These are phyloP conservation scores for Endotricha flammealis DNA, from an alignment of 2,888 invertebrate genomes.

Conservation along the genomic window DNA sequence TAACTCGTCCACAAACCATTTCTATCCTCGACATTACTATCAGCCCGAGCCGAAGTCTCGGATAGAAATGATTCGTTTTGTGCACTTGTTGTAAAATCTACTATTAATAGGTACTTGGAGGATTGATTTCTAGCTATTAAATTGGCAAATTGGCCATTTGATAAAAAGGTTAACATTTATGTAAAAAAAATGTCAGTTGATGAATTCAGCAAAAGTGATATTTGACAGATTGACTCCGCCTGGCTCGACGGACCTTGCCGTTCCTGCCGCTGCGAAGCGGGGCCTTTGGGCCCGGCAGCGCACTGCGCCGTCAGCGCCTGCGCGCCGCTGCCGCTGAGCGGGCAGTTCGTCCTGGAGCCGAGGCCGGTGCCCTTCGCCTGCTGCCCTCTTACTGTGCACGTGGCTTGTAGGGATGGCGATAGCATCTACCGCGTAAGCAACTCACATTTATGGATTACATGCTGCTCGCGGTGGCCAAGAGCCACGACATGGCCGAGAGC, in stretches of 20 bases:
- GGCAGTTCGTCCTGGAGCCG: constrained; percentile 77
- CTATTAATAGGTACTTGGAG: not conserved
- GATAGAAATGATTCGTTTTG: too few species aligned
- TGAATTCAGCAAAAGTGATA: too few species aligned
- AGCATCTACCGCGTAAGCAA: constrained; percentile 61
- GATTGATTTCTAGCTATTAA: too few species aligned
- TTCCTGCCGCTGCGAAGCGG: constrained; percentile 76
- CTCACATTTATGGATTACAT: not conserved
- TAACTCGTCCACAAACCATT: too few species aligned
- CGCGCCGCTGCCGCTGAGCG: constrained; percentile 55
- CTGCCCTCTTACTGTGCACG: constrained; percentile 78
- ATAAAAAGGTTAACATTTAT: too few species aligned
- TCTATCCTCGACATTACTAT: too few species aligned
- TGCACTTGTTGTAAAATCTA: too few species aligned
- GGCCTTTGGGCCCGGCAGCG: constrained; percentile 24
- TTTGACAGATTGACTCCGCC: constrained; percentile 70
- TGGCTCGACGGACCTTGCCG: constrained; percentile 87
- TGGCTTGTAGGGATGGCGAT: constrained; percentile 76
- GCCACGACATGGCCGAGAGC: too few species aligned
- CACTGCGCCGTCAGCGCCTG: constrained; percentile 77
- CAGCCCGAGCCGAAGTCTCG: too few species aligned
- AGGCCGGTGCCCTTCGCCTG: constrained; percentile 78
- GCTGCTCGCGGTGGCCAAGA: too few species aligned
- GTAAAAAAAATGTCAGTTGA: too few species aligned
- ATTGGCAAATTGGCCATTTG: too few species aligned